Evolutionary conservation across 2,113 vertebrate species (phyloP), one percentile per base, ranked within the genome.

Genomic region (Rhinoptilus africanus): DNA sequence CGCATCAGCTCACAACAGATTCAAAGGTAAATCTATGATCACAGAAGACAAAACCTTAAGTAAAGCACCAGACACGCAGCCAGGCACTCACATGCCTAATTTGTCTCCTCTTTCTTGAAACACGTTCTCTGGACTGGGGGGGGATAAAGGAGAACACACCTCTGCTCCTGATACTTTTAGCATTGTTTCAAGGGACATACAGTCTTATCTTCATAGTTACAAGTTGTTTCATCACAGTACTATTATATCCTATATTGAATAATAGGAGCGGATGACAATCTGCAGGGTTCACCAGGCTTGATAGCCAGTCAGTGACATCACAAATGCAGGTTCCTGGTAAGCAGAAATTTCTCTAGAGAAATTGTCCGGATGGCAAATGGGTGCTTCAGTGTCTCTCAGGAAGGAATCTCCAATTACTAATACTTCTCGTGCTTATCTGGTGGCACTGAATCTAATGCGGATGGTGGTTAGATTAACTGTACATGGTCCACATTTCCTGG

Each of bases 51-150:
- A 71, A 48, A 15, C 6, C 10, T 47, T 43, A 66, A 41, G 26
- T 27, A 57, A 37, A 32, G 8, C 22, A 75, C 5, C 10, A 67
- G 18, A 9, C 18, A 59, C 1, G 0, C 32, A 74, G 15, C 6
- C 30, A 68, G 19, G 8, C 8, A 28, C 37, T 57, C 39, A 35
- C 0, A 0, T 14, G 8, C 7, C 54, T 5, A 14, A 4, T 77
- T 71, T 77, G 8, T 39, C 24, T 77, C 4, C 20, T 41, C 27
- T 24, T 47, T 45, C 39, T 37, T 84, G 34, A 69, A 1, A 6
- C 3, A 48, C 6, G 11, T 47, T 32, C 14, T 78, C 47, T 69
- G n/a, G 37, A 34, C 34, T n/a, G n/a, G 21, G 13, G 3, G 5
- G 10, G 12, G 2, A 59, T 12, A 79, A 8, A 53, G 21, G 5